Evolutionary conservation across 1,140 invertebrate genomes (phyloP).

Genomic region (Sitobion miscanthi): DNA sequence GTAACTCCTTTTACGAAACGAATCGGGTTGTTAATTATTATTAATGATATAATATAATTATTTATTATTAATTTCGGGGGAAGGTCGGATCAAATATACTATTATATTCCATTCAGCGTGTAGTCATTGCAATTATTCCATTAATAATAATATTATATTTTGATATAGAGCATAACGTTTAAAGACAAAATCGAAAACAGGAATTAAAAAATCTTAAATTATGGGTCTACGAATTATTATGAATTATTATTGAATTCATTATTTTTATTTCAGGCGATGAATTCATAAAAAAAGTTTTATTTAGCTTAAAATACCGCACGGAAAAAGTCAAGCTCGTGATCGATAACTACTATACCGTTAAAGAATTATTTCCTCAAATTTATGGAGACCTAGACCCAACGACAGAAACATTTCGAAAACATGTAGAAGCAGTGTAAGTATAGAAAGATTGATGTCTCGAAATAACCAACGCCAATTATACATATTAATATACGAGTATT

Average conservation of each 20-base stretch:
- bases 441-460: background rate
- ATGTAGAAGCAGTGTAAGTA: slow-evolving; percentile 35
- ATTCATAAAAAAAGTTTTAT: slow-evolving; percentile 33
- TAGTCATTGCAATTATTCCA: too few species aligned
- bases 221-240: background rate
- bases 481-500: background rate
- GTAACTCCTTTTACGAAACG: too few species aligned
- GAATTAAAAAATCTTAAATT: background rate
- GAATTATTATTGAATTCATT: background rate
- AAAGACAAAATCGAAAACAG: too few species aligned
- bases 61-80: too few species aligned
- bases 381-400: slow-evolving; percentile 23
- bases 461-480: background rate
- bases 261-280: slow-evolving; percentile 30
- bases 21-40: too few species aligned
- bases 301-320: slow-evolving; percentile 46
- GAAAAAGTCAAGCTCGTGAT: slow-evolving; percentile 45
- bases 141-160: too few species aligned
- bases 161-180: too few species aligned
- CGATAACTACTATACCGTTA: slow-evolving; percentile 45
- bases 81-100: too few species aligned
- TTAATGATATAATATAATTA: too few species aligned
- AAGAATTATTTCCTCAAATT: slow-evolving; percentile 35
- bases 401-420: slow-evolving; percentile 5
- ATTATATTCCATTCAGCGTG: too few species aligned